Evolutionary conservation across 1,140 invertebrate species (phyloP).

Genomic region (Hesperophylax magnus): DNA sequence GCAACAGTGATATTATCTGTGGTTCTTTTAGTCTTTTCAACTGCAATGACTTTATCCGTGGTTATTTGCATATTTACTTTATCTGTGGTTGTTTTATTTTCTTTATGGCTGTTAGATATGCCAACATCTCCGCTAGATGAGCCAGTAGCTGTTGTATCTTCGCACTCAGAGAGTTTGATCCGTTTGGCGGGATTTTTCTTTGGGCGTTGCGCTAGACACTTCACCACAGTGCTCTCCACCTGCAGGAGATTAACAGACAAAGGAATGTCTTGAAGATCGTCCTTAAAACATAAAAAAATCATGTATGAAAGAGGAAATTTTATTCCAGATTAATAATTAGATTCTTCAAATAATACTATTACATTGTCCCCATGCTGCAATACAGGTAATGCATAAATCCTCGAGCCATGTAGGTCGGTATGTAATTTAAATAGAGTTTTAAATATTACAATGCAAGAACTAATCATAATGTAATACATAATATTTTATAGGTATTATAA

Average conservation of each 20-base stretch:
- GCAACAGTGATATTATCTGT: neutral
- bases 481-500: neutral
- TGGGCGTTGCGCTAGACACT: conserved; percentile 63
- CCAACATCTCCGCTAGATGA: neutral
- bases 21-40: too few species aligned
- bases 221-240: conserved; percentile 64
- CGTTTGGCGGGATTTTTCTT: conserved; percentile 63
- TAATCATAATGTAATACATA: neutral
- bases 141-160: neutral
- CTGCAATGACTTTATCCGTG: conserved; percentile 58
- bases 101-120: too few species aligned
- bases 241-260: conserved; percentile 67
- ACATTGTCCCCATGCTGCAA: too few species aligned
- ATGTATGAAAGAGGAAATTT: neutral
- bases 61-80: conserved; percentile 56
- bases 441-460: too few species aligned
- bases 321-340: too few species aligned
- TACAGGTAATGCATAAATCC: too few species aligned
- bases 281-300: conserved; percentile 59
- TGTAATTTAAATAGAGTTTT: too few species aligned
- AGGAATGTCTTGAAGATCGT: conserved; percentile 66
- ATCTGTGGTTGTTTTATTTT: conserved; percentile 56
- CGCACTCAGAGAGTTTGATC: conserved; percentile 59
- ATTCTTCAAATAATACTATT: too few species aligned
- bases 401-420: too few species aligned